These are phyloP conservation scores for Salvelinus fontinalis DNA, from an alignment of 2,113 vertebrate genomes.

Conservation along the genomic window DNA sequence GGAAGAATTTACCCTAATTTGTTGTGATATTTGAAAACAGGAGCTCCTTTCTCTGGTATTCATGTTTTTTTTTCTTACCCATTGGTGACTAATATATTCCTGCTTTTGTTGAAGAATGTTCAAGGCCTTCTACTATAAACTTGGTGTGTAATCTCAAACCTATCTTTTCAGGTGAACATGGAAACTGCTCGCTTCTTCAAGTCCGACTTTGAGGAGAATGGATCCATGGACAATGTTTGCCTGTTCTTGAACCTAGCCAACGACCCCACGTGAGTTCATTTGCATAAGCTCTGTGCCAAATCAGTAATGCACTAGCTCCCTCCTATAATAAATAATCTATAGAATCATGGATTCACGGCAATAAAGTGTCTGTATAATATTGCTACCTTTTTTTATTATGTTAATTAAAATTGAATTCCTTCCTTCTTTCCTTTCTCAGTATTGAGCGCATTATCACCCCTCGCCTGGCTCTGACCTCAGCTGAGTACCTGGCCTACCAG, in stretches of 20 bases:
- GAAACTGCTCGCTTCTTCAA: conserved; percentile 84
- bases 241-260: conserved; percentile 83
- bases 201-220: conserved; percentile 83
- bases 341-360: too few relatives aligned
- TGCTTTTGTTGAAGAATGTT: conserved; percentile 3
- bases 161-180: conserved; percentile 79
- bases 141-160: background rate
- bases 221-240: conserved; percentile 84
- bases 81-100: background rate
- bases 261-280: conserved; percentile 52
- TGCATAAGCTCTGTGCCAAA: background rate
- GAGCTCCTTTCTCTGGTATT: background rate
- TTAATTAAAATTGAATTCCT: too few relatives aligned
- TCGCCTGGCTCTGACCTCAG: conserved; percentile 78
- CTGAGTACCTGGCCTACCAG: conserved; percentile 83
- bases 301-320: background rate
- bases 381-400: too few relatives aligned
- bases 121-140: conserved; percentile 1
- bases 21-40: background rate
- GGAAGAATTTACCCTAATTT: too few relatives aligned
- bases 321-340: background rate
- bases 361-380: background rate
- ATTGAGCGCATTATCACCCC: conserved; percentile 84
- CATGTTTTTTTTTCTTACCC: background rate
- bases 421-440: conserved; percentile 49